phyloP scores from a whole-genome alignment of 1,140 invertebrate species.

The Ganaspis sp. region DNA sequence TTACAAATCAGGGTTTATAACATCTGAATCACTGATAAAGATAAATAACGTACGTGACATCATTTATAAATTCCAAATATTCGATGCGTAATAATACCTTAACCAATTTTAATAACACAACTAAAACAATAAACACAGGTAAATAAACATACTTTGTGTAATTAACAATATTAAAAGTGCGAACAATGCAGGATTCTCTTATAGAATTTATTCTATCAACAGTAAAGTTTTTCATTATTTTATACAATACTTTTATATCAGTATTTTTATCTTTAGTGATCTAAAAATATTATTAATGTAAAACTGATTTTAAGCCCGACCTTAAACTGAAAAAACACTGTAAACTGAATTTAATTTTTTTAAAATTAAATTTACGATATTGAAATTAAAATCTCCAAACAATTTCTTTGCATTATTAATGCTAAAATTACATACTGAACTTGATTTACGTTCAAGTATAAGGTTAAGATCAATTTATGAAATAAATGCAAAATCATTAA shows the following conservation, averaged over 20 bases:
- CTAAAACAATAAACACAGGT: neutral
- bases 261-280: too few relatives aligned
- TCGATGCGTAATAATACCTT: neutral
- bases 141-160: too few relatives aligned
- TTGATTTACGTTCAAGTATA: neutral
- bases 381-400: neutral
- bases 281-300: too few relatives aligned
- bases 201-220: too few relatives aligned
- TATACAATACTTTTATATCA: too few relatives aligned
- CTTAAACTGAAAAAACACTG: too few relatives aligned
- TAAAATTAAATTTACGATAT: neutral
- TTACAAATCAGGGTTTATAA: neutral
- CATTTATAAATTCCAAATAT: neutral
- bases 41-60: neutral
- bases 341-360: too few relatives aligned
- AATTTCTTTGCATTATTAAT: neutral
- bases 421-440: neutral
- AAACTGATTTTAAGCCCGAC: too few relatives aligned
- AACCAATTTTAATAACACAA: neutral
- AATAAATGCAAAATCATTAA: neutral
- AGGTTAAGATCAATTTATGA: neutral
- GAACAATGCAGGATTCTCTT: too few relatives aligned
- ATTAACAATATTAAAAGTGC: too few relatives aligned
- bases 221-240: too few relatives aligned
- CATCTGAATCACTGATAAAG: neutral